A percentile compares a stretch with the other conserved stretches of the same genome.
These are phyloP conservation scores for Ormyrus labotus DNA, from an alignment of 2,888 invertebrate genomes.

Conservation along the genomic window DNA sequence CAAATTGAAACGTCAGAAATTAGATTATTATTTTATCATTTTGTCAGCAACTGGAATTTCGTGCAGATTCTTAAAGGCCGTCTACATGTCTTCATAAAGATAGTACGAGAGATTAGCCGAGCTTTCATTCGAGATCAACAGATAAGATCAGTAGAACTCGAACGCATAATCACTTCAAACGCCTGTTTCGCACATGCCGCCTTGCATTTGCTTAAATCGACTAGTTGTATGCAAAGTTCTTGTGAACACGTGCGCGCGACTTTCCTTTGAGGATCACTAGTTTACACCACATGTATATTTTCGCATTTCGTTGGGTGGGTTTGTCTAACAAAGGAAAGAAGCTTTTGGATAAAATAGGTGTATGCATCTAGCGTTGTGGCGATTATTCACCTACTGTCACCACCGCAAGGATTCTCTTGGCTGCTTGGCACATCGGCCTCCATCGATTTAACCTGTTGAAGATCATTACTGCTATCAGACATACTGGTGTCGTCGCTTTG, in stretches of 20 bases:
- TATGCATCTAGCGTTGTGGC: not conserved
- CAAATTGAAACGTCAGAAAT: no score
- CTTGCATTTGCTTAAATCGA: constrained; percentile 32
- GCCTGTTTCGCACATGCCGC: not conserved
- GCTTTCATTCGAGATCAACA: constrained; percentile 41
- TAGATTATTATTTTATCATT: no score
- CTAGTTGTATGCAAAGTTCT: constrained; percentile 40
- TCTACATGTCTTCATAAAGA: constrained; percentile 11
- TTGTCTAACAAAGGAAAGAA: constrained; percentile 40
- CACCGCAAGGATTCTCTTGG: constrained; percentile 20
- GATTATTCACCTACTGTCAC: constrained; percentile 53
- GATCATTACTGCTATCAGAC: constrained; percentile 66
- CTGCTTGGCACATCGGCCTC: constrained; percentile 41
- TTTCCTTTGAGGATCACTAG: constrained; percentile 1
- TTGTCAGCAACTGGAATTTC: constrained; percentile 17
- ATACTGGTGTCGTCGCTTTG: constrained; percentile 73
- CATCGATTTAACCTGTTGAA: constrained; percentile 43
- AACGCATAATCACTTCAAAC: not conserved
- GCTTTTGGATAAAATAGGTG: not conserved
- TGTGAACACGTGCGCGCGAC: not conserved
- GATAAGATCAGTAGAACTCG: constrained; percentile 6
- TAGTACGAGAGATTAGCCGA: constrained; percentile 20
- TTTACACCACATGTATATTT: not conserved
- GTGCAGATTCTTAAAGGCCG: constrained; percentile 20
- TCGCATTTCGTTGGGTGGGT: constrained; percentile 19